Percentiles rank a stretch among this genome's conserved stretches.
phyloP scores from a whole-genome alignment of 2,797 vertebrate species.

The Eulemur coronatus region DNA sequence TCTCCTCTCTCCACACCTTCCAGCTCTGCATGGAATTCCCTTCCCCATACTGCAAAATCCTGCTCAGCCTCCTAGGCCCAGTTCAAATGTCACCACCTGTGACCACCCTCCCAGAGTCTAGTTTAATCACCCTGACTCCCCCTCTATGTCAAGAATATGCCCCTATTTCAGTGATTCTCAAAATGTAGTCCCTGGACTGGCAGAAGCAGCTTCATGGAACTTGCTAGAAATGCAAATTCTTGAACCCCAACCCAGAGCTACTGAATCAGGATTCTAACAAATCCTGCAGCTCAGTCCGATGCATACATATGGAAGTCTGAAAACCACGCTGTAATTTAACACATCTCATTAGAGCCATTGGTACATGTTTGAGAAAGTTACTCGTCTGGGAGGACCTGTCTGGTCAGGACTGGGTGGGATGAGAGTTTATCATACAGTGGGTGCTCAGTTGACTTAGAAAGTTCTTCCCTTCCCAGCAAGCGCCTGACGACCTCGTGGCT shows the following conservation, averaged over 20 bases:
- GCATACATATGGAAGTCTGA: background rate
- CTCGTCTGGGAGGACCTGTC: background rate
- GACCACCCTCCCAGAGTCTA: background rate
- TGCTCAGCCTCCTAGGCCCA: background rate
- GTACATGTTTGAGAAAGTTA: background rate
- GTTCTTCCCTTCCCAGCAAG: background rate
- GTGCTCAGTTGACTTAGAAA: background rate
- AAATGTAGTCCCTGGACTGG: too few relatives aligned
- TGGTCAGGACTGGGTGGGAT: background rate
- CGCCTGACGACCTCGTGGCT: too few relatives aligned
- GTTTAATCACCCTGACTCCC: background rate
- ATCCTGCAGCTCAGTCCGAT: background rate
- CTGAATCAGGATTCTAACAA: background rate
- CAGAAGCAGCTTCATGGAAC: background rate
- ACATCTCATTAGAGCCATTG: background rate
- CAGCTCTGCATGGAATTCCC: rapidly evolving
- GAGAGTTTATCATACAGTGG: background rate
- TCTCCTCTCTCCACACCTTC: background rate
- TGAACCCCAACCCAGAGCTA: background rate
- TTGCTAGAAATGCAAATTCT: background rate
- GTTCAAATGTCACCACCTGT: background rate
- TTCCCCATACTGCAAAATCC: background rate
- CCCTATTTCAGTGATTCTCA: background rate
- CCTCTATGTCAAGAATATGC: background rate
- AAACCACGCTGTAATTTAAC: background rate